These are phyloP conservation scores for Clarias macrocephalus DNA, from an alignment of 2,113 vertebrate species.

Conservation along the genomic window DNA sequence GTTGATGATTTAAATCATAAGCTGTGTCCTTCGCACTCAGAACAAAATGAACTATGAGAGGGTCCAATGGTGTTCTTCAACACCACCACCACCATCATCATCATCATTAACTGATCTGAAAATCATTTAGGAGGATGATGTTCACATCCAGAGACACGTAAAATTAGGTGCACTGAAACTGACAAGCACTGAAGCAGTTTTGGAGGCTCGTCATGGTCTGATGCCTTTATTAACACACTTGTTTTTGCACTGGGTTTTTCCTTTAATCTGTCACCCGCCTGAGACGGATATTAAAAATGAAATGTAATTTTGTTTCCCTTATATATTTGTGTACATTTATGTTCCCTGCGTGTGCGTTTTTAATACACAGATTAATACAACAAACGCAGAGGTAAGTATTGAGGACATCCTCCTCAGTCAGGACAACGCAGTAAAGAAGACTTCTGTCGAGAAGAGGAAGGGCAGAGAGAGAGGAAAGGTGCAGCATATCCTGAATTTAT, in stretches of 20 bases:
- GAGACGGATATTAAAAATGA: neutral
- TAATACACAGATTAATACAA: constrained; percentile 60
- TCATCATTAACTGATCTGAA: neutral
- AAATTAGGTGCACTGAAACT: neutral
- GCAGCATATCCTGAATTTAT: neutral
- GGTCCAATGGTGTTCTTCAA: neutral
- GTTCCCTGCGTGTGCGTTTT: constrained; percentile 7
- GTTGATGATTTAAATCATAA: neutral
- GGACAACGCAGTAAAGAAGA: constrained; percentile 66
- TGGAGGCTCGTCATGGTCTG: neutral
- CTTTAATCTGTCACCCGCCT: neutral
- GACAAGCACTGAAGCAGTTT: neutral
- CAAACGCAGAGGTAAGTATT: constrained; percentile 54
- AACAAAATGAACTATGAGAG: neutral
- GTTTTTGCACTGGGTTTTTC: neutral
- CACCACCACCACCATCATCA: neutral
- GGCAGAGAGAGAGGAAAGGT: constrained; percentile 73
- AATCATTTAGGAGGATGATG: neutral
- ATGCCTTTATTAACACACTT: neutral
- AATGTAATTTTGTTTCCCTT: neutral
- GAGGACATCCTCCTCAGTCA: constrained; percentile 61
- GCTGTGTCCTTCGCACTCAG: neutral
- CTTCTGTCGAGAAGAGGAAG: constrained; percentile 69
- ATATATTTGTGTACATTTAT: neutral
- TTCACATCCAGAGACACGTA: neutral